Evolutionary conservation across 1,140 invertebrate genomes (phyloP), one percentile per base, ranked within the genome.

Genomic region (Sogatella furcifera): DNA sequence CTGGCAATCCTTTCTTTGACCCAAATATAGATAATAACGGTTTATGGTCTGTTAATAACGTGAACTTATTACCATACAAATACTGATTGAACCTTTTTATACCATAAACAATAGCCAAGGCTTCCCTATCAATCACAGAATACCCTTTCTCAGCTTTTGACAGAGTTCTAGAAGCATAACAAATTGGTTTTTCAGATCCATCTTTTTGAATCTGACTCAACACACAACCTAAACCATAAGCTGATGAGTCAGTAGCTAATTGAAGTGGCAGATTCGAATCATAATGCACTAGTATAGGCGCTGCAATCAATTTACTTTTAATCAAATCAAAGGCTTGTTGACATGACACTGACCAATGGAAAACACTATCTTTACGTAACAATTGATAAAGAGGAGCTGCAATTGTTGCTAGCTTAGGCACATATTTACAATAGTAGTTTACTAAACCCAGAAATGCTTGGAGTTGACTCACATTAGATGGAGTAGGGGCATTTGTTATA

Each of bases 41-140:
- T 59, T 74, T 69, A 61, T 79, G 74, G 63, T 80, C 78, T 8
- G 76, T 79, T 19, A 70, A 44, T n/a, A 78, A 64, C 4, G 62
- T 65, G 55, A 80, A 76, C 22, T 68, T 60, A 6, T 69, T 60
- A 6, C 72, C 75, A 62, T 70, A 77, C 6, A 79, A 52, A 62
- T 73, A 31, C 31, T 31, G 31, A 31, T 31, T 4, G 31, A 31
- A 31, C 4, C 10, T 5, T 31, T 31, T 31, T 5, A 31, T 31
- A 5, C 31, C 31, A 31, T 31, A 31, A 10, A 31, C 31, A 31
- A 31, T 31, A 5, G 31, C 31, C 10, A 31, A 31, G 10, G 31
- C 31, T 31, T 31, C 31, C 31, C 10, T 31, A 10, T 31, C 31
- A 5, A 31, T 31, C 10, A 5, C 5, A 31, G 31, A 4, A 31